Evolutionary conservation across 92 coral and sea anemone species (phyloP).

Genomic region (Desmophyllum pertusum): DNA sequence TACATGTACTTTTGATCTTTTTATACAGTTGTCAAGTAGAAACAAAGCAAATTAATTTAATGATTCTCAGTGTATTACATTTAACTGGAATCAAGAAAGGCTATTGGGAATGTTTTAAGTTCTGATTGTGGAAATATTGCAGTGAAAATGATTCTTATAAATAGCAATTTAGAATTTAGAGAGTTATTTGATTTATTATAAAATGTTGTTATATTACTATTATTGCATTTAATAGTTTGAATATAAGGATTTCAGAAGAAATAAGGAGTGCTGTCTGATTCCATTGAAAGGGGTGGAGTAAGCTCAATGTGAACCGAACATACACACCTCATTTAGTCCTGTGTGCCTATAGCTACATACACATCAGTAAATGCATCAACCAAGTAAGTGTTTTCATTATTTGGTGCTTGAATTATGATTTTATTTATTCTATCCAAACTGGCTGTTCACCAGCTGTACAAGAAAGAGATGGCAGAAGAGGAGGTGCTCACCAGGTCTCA

Average conservation of each 20-base stretch:
- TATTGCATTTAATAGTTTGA: conserved; percentile 4
- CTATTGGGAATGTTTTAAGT: no score
- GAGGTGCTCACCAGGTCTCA: no score
- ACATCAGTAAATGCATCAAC: conserved; percentile 17
- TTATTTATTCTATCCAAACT: conserved; percentile 1
- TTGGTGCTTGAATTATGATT: conserved; percentile 16
- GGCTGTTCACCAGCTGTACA: no score
- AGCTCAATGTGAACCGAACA: conserved; percentile 10
- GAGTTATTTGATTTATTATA: background rate
- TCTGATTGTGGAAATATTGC: no score
- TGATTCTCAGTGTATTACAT: conserved; percentile 14
- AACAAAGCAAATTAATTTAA: conserved; percentile 2
- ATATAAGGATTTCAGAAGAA: conserved; percentile 4
- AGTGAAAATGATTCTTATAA: no score
- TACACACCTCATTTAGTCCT: conserved; percentile 1
- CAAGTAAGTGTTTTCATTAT: conserved; percentile 7
- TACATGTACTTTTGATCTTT: no score
- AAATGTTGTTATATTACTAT: conserved; percentile 11
- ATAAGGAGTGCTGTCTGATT: conserved; percentile 12
- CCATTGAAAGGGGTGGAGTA: conserved; percentile 9
- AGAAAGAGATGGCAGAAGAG: no score
- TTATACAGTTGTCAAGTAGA: conserved; percentile 17
- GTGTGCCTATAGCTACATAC: conserved; percentile 15
- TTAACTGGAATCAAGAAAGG: background rate
- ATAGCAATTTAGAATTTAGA: conserved; percentile 8